Conservation (phyloP, 64 coral and sea anemone species). For the Acropora yongei region DNA sequence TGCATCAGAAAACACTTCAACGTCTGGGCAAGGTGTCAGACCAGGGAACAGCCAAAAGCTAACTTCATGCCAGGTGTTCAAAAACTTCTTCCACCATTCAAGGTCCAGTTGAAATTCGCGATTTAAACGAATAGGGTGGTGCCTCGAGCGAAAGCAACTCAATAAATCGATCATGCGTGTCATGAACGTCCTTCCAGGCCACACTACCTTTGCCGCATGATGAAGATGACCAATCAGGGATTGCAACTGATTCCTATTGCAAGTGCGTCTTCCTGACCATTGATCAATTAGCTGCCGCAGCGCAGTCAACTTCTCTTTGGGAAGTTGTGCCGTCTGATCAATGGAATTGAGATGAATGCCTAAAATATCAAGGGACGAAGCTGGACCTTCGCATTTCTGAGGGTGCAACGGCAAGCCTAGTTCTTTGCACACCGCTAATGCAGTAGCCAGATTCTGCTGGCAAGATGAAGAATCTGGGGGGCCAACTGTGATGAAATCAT, state of each 20-base stretch:
- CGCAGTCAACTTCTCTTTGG: slow-evolving; percentile 9
- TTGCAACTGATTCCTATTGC: too few relatives aligned
- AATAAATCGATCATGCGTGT: too few relatives aligned
- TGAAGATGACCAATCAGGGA: slow-evolving; percentile 4
- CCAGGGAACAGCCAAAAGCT: slow-evolving; percentile 6
- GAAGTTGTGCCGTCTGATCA: too few relatives aligned
- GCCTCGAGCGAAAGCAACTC: neutral
- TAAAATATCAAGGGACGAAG: too few relatives aligned
- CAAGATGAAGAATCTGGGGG: neutral
- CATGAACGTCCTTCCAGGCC: neutral
- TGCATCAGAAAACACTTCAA: neutral
- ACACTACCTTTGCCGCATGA: neutral
- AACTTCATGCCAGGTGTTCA: neutral
- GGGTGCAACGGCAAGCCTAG: too few relatives aligned
- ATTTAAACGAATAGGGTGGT: neutral
- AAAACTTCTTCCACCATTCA: neutral
- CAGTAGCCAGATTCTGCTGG: too few relatives aligned
- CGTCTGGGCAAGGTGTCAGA: neutral
- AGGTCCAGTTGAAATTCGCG: neutral
- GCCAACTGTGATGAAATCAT: too few relatives aligned
- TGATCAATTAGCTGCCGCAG: neutral
- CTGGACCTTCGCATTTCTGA: too few relatives aligned
- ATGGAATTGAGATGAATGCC: too few relatives aligned
- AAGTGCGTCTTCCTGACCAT: too few relatives aligned
- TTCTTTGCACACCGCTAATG: too few relatives aligned